A percentile compares a stretch with the other conserved stretches of the same genome.
Conservation (phyloP, 2,113 vertebrate genomes). For the Nematolebias whitei region DNA sequence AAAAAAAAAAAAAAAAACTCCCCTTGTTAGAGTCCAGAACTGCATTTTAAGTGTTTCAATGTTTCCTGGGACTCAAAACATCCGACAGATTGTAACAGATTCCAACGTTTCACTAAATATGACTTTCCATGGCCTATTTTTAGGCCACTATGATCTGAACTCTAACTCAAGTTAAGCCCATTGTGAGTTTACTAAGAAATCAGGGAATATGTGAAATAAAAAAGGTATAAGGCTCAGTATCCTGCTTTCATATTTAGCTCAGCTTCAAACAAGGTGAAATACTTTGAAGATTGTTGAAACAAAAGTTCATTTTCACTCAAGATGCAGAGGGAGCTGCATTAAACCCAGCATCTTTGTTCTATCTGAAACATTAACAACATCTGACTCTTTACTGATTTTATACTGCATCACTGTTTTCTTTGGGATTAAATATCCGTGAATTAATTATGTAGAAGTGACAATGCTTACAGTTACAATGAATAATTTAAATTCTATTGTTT, state of each 20-base stretch:
- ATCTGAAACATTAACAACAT: not conserved
- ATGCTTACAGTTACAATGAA: no score
- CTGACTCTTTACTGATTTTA: not conserved
- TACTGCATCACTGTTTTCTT: not conserved
- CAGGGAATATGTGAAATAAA: not conserved
- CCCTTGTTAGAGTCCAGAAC: not conserved
- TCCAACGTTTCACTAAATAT: no score
- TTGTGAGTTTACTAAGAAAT: not conserved
- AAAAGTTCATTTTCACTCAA: not conserved
- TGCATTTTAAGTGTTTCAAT: not conserved
- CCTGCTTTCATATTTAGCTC: not conserved
- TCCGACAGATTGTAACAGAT: not conserved
- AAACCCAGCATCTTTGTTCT: not conserved
- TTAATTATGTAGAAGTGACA: no score
- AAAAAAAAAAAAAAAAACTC: no score
- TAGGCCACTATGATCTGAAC: no score
- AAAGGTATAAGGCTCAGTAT: not conserved
- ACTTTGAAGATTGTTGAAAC: not conserved
- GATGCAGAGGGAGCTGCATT: not conserved
- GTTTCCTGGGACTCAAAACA: no score
- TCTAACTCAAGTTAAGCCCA: no score
- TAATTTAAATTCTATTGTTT: no score
- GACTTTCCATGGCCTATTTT: no score
- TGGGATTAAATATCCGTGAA: not conserved
- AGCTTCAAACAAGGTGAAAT: not conserved